Evolutionary conservation across 2,113 vertebrate species (phyloP).

Genomic region (Morone saxatilis): DNA sequence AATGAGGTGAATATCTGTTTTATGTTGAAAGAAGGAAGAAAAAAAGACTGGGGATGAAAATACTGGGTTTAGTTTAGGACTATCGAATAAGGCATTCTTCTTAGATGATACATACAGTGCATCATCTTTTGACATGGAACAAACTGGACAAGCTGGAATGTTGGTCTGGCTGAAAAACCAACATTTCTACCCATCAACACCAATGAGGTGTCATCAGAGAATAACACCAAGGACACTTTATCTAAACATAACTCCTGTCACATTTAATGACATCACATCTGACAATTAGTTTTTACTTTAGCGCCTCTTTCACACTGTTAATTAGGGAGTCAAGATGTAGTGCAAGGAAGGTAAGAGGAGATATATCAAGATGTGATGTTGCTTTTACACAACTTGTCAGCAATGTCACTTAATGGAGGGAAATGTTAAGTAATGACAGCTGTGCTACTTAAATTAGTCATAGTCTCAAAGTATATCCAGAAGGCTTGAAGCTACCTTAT

Average conservation of each 20-base stretch:
- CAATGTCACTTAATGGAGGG: background rate
- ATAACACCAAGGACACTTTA: constrained; percentile 32
- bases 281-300: constrained; percentile 36
- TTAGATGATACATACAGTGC: background rate
- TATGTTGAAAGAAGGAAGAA: background rate
- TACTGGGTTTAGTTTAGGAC: background rate
- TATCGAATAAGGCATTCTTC: background rate
- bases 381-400: background rate
- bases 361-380: background rate
- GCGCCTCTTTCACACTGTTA: constrained; percentile 28
- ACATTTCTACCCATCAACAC: background rate
- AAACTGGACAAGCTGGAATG: background rate
- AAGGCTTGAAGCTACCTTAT: background rate
- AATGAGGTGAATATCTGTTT: background rate
- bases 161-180: background rate
- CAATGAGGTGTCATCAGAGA: constrained; percentile 12
- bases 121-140: constrained; percentile 11
- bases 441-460: background rate
- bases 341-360: background rate
- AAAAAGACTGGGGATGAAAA: background rate
- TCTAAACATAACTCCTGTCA: constrained; percentile 38
- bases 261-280: constrained; percentile 38
- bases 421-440: background rate
- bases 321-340: background rate
- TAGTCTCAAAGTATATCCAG: background rate